Evolutionary conservation across 2,797 vertebrate species (phyloP).

Genomic region (Sebastes umbrosus): DNA sequence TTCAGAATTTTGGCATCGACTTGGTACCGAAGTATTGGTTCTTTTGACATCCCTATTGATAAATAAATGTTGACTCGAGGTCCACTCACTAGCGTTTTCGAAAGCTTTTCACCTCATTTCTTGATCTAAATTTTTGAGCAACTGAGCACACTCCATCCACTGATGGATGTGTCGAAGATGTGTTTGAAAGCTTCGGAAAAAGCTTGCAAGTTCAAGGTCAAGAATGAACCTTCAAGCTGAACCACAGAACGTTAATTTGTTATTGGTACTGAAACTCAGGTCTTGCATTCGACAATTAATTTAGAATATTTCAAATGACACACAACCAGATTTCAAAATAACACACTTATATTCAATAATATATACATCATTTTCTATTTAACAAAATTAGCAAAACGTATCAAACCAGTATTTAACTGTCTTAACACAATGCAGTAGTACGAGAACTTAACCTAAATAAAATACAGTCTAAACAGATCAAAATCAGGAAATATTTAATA

Average conservation of each 20-base stretch:
- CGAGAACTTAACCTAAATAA: background rate
- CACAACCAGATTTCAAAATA: background rate
- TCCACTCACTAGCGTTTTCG: background rate
- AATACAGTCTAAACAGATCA: background rate
- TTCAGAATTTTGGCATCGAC: too few species aligned
- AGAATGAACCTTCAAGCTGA: background rate
- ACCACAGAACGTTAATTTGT: background rate
- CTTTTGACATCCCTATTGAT: too few species aligned
- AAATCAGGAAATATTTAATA: background rate
- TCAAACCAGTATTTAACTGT: background rate
- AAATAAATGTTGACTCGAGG: background rate
- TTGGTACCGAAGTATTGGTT: too few species aligned
- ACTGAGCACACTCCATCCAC: background rate
- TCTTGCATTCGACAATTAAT: background rate
- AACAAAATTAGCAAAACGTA: background rate
- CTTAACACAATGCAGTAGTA: too few species aligned
- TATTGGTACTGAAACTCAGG: too few species aligned
- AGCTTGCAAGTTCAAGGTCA: background rate
- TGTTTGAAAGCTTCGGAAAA: background rate
- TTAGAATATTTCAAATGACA: too few species aligned
- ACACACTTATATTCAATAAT: background rate
- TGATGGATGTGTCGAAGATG: background rate
- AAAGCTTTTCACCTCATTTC: too few species aligned
- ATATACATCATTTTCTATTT: background rate
- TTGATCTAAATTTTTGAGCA: background rate